Evolutionary conservation across 1,140 invertebrate species (phyloP).

Genomic region (Nebria ingens): DNA sequence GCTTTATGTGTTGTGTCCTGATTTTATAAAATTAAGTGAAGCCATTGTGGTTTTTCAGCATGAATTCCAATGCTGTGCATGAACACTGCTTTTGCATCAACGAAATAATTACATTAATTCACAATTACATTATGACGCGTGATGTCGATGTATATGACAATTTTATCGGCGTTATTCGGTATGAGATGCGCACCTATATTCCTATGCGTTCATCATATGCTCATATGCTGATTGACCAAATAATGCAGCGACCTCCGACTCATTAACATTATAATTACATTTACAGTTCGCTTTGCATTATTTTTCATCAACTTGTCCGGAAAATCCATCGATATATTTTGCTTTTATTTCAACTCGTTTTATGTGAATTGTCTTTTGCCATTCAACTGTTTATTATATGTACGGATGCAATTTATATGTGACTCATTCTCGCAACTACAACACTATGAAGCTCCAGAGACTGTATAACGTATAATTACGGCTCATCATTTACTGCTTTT

Average conservation of each 20-base stretch:
- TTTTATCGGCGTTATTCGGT: background rate
- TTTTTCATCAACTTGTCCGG: background rate
- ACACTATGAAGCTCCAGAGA: too few relatives aligned
- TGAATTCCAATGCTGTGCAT: too few relatives aligned
- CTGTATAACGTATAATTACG: too few relatives aligned
- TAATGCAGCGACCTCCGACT: background rate
- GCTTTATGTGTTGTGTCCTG: too few relatives aligned
- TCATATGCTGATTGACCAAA: background rate
- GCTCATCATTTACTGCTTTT: too few relatives aligned
- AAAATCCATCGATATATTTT: background rate
- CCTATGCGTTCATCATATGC: background rate
- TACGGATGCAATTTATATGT: too few relatives aligned
- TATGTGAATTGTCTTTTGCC: too few relatives aligned
- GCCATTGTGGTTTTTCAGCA: too few relatives aligned
- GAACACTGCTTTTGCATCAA: background rate
- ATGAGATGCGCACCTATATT: background rate
- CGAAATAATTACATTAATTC: conserved; percentile 2
- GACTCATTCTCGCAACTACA: too few relatives aligned
- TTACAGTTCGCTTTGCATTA: background rate
- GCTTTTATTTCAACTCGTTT: too few relatives aligned
- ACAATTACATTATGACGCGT: conserved; percentile 8
- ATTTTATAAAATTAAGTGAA: too few relatives aligned
- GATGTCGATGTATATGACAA: background rate
- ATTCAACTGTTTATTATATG: too few relatives aligned
- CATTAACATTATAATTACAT: background rate